Evolutionary conservation across 53 echinoderm and acorn worm genomes (phyloP), one percentile per base, ranked within the genome.

Genomic region (Echinometra lucunter): DNA sequence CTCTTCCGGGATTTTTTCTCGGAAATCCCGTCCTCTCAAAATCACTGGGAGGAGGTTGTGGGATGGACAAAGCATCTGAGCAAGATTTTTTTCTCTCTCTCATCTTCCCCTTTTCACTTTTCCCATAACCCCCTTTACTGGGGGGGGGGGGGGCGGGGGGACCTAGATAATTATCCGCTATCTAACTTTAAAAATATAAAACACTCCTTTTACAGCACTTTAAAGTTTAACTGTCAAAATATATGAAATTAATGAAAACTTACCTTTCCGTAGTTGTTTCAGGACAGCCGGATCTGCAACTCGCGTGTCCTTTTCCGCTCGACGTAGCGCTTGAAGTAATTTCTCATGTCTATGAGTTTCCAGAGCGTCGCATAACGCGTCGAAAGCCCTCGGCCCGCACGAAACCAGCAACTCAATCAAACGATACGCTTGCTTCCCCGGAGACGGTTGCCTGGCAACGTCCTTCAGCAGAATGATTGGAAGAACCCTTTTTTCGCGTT

Each of bases 321-420:
- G 78, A 17, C 82, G 93, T 1, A 93, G 56, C 37, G 80, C 57
- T 80, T 81, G 80, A 78, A 91, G 88, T 75, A 95, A 78, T 30
- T 58, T 25, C 6, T 45, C 63, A 27, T 95, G 66, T 25, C 91
- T 37, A 44, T 95, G 80, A 8, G 78, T 78, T 37, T 57, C 57
- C 81, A 95, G 66, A 3, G 91, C 91, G 32, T 74, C 81, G 60
- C 75, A 91, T 30, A 95, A 35, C 27, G 91, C 91, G 18, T 95
- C 91, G 44, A 95, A 95, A 30, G 95, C 90, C 19, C 44, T 58
- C 78, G 95, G 95, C 28, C 95, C 95, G 91, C 95, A 95, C 45
- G 95, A 95, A n/a, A 81, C 80, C 44, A 91, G 45, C 57, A 95
- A 70, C 80, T 95, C 95, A 37, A 95, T 49, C 32, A 95, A 57